Conservation (phyloP, 2,797 vertebrate genomes). For the Loris lydekkerianus region DNA sequence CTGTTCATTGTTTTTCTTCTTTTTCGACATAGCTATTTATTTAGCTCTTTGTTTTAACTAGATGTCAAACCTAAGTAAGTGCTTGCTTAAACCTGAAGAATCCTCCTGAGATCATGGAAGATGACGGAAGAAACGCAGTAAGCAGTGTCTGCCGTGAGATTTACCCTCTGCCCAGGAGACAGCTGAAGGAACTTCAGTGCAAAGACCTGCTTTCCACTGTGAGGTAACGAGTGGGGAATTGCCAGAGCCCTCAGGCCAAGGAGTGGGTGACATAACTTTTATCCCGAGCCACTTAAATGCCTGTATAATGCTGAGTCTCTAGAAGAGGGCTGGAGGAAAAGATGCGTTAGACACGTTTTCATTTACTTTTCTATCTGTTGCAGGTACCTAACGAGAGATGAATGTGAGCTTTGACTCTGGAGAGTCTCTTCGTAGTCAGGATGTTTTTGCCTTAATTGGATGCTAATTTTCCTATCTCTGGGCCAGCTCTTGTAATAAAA, state of each 20-base stretch:
- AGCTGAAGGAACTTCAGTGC: constrained; percentile 69
- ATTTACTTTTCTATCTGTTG: background rate
- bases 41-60: constrained; percentile 64
- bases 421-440: background rate
- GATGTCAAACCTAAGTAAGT: constrained; percentile 68
- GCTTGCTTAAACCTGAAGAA: constrained; percentile 78
- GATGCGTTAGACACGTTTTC: background rate
- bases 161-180: constrained; percentile 64
- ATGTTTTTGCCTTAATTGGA: background rate
- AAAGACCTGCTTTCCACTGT: constrained; percentile 59
- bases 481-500: background rate
- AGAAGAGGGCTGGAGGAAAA: constrained; percentile 52
- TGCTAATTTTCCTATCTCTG: constrained; percentile 44
- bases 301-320: constrained; percentile 26
- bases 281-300: constrained; percentile 16
- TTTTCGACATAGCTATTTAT: constrained; percentile 47
- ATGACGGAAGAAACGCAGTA: constrained; percentile 60
- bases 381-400: background rate
- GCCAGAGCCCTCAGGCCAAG: constrained; percentile 64
- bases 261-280: constrained; percentile 61
- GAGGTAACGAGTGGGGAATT: constrained; percentile 75
- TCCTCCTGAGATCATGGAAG: constrained; percentile 69
- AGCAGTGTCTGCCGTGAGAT: constrained; percentile 76
- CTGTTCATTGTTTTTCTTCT: background rate
- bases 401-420: background rate